Evolutionary conservation across 2,888 invertebrate species (phyloP).

Genomic region (Elmis aenea): DNA sequence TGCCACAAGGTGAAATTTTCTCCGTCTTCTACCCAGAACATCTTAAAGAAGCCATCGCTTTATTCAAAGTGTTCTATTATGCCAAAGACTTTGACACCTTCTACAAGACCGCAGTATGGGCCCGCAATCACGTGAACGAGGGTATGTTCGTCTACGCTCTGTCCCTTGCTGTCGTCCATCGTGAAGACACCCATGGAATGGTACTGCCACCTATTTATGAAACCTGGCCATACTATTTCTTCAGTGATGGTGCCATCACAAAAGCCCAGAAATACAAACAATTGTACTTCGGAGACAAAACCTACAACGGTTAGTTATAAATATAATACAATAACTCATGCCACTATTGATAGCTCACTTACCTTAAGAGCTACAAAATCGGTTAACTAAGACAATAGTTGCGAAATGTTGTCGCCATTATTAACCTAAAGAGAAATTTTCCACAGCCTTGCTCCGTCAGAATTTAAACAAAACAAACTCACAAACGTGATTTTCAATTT

Average conservation of each 20-base stretch:
- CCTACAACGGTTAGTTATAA: not conserved
- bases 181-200: slow-evolving; percentile 59
- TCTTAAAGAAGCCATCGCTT: slow-evolving; percentile 56
- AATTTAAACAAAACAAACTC: no score
- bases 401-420: no score
- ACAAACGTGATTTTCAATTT: no score
- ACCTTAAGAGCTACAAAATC: no score
- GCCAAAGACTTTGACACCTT: slow-evolving; percentile 69
- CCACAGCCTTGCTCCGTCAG: no score
- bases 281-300: slow-evolving; percentile 41
- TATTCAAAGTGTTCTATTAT: slow-evolving; percentile 63
- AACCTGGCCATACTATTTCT: slow-evolving; percentile 66
- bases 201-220: slow-evolving; percentile 68
- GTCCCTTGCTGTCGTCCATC: slow-evolving; percentile 58
- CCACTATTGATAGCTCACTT: no score
- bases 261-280: slow-evolving; percentile 60
- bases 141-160: slow-evolving; percentile 63
- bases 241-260: slow-evolving; percentile 62
- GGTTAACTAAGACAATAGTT: no score
- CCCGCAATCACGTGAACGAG: slow-evolving; percentile 64
- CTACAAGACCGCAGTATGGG: slow-evolving; percentile 62
- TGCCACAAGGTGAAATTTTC: slow-evolving; percentile 59
- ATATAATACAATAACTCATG: no score
- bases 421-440: no score
- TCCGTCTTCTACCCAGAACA: slow-evolving; percentile 58